phyloP scores from a whole-genome alignment of 2,888 invertebrate species.

The Hirtodrosophila cameraria region DNA sequence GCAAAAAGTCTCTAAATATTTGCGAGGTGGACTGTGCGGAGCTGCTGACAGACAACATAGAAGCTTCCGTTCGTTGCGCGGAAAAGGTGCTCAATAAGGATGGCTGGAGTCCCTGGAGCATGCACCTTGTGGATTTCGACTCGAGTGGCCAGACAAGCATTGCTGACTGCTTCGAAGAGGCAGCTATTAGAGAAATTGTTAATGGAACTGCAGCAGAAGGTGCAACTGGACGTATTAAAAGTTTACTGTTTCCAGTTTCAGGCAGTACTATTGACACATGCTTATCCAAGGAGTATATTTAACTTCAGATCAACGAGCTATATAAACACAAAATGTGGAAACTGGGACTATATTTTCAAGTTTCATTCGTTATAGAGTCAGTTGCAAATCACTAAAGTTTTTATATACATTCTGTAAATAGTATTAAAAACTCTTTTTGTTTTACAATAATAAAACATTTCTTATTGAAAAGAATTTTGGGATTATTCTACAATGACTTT shows the following conservation, averaged over 20 bases:
- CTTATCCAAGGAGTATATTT: too few relatives aligned
- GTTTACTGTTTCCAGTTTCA: too few relatives aligned
- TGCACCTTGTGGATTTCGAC: rapidly evolving
- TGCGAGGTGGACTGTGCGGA: background rate
- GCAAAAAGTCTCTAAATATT: background rate
- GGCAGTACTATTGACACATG: background rate
- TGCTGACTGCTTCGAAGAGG: slow-evolving; percentile 11
- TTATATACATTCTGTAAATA: too few relatives aligned
- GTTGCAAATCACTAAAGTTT: too few relatives aligned
- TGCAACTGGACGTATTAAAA: background rate
- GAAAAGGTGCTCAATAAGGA: background rate
- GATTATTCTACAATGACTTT: too few relatives aligned
- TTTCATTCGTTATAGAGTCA: too few relatives aligned
- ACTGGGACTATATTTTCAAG: too few relatives aligned
- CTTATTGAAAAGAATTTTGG: too few relatives aligned
- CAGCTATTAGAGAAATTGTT: background rate
- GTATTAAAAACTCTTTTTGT: too few relatives aligned
- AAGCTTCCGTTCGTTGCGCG: slow-evolving; percentile 1
- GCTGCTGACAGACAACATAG: slow-evolving; percentile 3
- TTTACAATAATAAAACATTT: too few relatives aligned
- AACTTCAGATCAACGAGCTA: too few relatives aligned
- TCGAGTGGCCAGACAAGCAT: background rate
- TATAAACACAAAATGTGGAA: too few relatives aligned
- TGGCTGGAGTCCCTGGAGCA: background rate
- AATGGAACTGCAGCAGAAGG: background rate